Conservation (phyloP, 1,140 invertebrate genomes). For the Amyelois transitella region DNA sequence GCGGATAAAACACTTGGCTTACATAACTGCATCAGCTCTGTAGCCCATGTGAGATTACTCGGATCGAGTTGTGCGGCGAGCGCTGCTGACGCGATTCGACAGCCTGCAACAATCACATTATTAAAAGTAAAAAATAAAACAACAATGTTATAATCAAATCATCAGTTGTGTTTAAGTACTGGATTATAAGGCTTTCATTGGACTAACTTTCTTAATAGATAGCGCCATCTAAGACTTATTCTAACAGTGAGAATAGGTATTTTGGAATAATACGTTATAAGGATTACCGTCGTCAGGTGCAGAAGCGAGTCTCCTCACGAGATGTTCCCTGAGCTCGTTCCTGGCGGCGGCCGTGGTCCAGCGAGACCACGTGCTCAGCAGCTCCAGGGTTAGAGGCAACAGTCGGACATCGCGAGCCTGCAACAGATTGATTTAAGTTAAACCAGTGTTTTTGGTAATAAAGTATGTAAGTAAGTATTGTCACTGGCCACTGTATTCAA, state of each 20-base stretch:
- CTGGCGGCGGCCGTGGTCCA: constrained; percentile 20
- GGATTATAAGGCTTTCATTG: no score
- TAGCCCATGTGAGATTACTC: constrained; percentile 45
- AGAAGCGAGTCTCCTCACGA: constrained; percentile 39
- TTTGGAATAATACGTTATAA: no score
- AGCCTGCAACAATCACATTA: constrained; percentile 25
- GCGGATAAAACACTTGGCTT: no score
- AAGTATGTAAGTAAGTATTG: no score
- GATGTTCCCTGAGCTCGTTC: constrained; percentile 31
- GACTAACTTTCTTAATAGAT: no score
- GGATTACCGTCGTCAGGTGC: constrained; percentile 32
- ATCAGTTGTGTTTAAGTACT: no score
- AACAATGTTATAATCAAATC: no score
- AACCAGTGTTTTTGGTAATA: no score
- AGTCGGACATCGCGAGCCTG: constrained; percentile 45
- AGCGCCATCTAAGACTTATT: no score
- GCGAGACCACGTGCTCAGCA: constrained; percentile 48
- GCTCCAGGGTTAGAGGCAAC: constrained; percentile 46
- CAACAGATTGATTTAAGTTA: background rate
- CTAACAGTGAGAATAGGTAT: no score
- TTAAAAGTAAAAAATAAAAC: background rate
- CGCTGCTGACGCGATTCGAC: constrained; percentile 34
- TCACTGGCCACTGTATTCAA: no score
- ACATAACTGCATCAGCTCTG: constrained; percentile 36
- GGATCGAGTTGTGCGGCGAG: constrained; percentile 51